phyloP scores from a whole-genome alignment of 2,113 vertebrate species.

The Microtus oregoni region DNA sequence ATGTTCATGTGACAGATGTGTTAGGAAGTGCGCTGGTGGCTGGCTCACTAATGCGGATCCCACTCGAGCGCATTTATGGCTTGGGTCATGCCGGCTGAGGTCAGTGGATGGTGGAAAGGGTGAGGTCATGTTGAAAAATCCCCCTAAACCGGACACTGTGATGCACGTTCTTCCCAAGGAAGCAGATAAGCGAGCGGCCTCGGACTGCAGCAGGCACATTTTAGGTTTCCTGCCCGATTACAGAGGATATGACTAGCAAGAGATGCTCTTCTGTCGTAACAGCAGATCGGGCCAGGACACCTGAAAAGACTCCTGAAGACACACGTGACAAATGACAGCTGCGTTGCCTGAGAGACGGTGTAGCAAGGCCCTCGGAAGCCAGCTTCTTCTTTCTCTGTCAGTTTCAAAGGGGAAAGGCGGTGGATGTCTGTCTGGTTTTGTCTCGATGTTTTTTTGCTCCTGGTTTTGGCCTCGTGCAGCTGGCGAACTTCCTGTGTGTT shows the following conservation, averaged over 20 bases:
- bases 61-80: not conserved
- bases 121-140: slow-evolving; percentile 78
- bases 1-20: not conserved
- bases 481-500: not conserved
- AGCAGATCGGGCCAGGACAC: slow-evolving; percentile 27
- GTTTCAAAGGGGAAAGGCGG: slow-evolving; percentile 9
- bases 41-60: not conserved
- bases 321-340: not conserved
- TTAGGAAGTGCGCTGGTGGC: not conserved
- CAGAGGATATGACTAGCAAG: slow-evolving; percentile 70
- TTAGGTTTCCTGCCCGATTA: slow-evolving; percentile 72
- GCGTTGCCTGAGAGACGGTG: not conserved
- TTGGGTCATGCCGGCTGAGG: not conserved
- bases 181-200: slow-evolving; percentile 68
- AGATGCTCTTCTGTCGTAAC: not conserved
- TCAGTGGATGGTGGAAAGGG: not conserved
- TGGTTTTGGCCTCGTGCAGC: not conserved
- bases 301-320: slow-evolving; percentile 36
- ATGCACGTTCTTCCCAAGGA: slow-evolving; percentile 70
- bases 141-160: slow-evolving; percentile 74
- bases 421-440: not conserved
- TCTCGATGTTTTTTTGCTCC: not conserved
- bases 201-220: slow-evolving; percentile 25
- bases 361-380: not conserved
- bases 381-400: not conserved